A percentile compares a stretch with the other conserved stretches of the same genome.
These are phyloP conservation scores for Pseudomyrmex sp. DNA, from an alignment of 1,140 invertebrate species.

Conservation along the genomic window DNA sequence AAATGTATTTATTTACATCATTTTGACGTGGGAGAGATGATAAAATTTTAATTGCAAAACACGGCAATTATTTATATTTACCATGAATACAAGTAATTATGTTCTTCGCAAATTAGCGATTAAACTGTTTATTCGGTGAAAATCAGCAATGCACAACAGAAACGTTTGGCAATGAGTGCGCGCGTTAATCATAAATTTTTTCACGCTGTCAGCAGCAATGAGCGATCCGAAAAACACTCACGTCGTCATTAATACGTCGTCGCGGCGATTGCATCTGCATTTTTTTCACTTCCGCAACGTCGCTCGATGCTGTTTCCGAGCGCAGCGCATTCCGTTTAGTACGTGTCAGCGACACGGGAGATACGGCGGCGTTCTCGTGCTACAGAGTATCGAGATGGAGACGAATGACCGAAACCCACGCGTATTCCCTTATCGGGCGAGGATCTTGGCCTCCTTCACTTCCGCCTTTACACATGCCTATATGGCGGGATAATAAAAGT, in stretches of 20 bases:
- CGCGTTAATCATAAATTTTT: constrained; percentile 25
- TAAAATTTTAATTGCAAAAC: too few species aligned
- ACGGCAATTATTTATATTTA: too few species aligned
- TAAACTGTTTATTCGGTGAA: background rate
- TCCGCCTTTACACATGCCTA: constrained; percentile 32
- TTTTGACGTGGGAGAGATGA: background rate
- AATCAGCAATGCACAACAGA: background rate
- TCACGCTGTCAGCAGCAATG: constrained; percentile 24
- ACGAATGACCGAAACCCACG: constrained; percentile 61
- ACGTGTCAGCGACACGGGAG: constrained; percentile 69
- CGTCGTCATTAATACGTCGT: constrained; percentile 45
- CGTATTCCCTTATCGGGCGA: constrained; percentile 56
- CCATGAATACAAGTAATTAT: too few species aligned
- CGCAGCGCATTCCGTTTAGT: constrained; percentile 63
- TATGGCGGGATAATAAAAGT: constrained; percentile 23
- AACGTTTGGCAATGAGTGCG: constrained; percentile 38
- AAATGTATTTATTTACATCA: background rate
- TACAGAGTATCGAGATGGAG: constrained; percentile 51
- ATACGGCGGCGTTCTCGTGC: constrained; percentile 40
- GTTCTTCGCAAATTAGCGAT: background rate
- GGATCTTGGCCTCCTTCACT: constrained; percentile 50
- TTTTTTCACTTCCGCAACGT: constrained; percentile 64
- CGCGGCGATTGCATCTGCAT: constrained; percentile 48
- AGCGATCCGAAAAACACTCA: constrained; percentile 36
- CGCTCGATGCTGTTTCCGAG: constrained; percentile 45